These are phyloP conservation scores for Furnarius figulus DNA, from an alignment of 2,113 vertebrate species.

Conservation along the genomic window DNA sequence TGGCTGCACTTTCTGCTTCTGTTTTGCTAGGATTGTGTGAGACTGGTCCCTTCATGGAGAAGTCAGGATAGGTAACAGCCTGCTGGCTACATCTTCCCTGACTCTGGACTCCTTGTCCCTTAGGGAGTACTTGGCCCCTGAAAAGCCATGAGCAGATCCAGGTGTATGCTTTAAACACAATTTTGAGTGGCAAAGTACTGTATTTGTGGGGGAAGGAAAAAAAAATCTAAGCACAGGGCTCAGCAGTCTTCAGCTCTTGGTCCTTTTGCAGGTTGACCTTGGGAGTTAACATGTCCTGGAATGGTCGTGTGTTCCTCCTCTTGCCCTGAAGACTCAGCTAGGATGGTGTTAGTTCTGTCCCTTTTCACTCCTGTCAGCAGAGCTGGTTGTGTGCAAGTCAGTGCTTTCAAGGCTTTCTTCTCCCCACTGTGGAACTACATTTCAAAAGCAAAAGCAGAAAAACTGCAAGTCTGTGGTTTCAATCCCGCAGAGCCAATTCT, in stretches of 20 bases:
- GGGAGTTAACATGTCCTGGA: not conserved
- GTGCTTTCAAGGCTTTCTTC: not conserved
- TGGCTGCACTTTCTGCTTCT: not conserved
- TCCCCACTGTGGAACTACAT: not conserved
- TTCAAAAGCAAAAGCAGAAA: not conserved
- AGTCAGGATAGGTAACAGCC: not conserved
- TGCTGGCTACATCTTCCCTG: not conserved
- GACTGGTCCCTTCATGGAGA: not conserved
- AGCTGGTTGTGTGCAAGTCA: not conserved
- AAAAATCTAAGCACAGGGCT: not conserved
- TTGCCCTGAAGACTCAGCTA: not conserved
- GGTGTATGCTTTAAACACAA: not conserved
- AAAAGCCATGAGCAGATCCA: not conserved
- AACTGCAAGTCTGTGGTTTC: not conserved
- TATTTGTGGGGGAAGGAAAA: not conserved
- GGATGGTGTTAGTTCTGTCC: not conserved
- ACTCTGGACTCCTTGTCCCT: fast-evolving
- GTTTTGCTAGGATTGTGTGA: not conserved
- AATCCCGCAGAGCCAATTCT: not conserved
- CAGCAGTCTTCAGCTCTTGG: not conserved
- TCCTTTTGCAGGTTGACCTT: not conserved
- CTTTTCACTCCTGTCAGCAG: not conserved
- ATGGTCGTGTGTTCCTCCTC: not conserved
- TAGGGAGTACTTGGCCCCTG: not conserved
- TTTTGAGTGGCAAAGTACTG: not conserved